A percentile compares a stretch with the other conserved stretches of the same genome.
Evolutionary conservation across 2,888 invertebrate species (phyloP).

Genomic region (Nesidiocoris tenuis): DNA sequence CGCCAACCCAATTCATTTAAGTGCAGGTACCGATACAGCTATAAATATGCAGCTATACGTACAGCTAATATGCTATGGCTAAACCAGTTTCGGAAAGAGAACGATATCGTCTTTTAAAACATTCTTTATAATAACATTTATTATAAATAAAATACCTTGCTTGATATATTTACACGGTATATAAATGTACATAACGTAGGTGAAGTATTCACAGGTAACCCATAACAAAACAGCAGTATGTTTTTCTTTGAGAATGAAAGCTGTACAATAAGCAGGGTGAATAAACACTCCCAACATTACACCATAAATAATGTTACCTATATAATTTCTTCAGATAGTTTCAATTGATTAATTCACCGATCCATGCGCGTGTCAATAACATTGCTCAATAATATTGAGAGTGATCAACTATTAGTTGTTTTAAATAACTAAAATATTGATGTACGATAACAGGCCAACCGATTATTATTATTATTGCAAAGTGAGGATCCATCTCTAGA

Average conservation of each 20-base stretch:
- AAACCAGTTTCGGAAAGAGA: no score
- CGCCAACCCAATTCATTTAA: no score
- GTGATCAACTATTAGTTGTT: not conserved
- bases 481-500: not conserved
- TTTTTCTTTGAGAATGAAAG: not conserved
- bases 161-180: constrained; percentile 35
- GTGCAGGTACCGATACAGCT: no score
- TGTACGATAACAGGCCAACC: constrained; percentile 7
- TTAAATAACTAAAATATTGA: not conserved
- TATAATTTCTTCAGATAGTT: not conserved
- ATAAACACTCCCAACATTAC: constrained; percentile 26
- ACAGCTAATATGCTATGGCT: no score
- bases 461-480: constrained; percentile 1
- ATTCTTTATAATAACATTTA: constrained; percentile 28
- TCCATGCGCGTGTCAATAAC: not conserved
- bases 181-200: constrained; percentile 40
- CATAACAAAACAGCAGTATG: not conserved
- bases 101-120: no score
- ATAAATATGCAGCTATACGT: no score
- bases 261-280: not conserved
- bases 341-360: not conserved
- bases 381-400: not conserved
- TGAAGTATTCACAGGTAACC: constrained; percentile 31
- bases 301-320: not conserved
- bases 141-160: constrained; percentile 38